Percentiles rank a stretch among this genome's conserved stretches.
Evolutionary conservation across 2,888 invertebrate genomes (phyloP).

Genomic region (Mythimna loreyi): DNA sequence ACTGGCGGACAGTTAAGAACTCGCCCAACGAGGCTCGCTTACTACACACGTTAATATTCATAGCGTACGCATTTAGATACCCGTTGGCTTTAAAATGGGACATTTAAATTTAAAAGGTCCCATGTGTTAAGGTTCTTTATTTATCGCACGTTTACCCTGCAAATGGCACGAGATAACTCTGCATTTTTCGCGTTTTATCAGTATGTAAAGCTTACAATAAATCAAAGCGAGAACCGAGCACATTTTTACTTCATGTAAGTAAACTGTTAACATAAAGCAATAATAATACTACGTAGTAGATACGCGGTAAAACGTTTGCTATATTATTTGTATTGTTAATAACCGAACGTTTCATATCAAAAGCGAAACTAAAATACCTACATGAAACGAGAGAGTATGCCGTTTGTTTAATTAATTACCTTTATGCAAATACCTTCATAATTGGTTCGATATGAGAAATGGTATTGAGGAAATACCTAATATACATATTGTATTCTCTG

Average conservation of each 20-base stretch:
- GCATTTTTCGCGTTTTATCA: constrained; percentile 3
- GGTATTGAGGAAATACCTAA: constrained; percentile 3
- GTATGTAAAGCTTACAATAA: constrained; percentile 13
- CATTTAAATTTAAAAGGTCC: constrained; percentile 48
- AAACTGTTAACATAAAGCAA: constrained; percentile 10
- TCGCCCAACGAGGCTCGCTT: constrained; percentile 33
- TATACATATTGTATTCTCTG: constrained; percentile 27
- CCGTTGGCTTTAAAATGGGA: constrained; percentile 26
- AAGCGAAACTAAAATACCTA: constrained; percentile 31
- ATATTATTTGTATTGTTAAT: constrained; percentile 3
- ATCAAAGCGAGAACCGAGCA: constrained; percentile 1
- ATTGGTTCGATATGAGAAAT: neutral
- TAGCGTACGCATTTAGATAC: constrained; percentile 16
- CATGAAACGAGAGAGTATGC: neutral
- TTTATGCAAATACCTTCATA: neutral
- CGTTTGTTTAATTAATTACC: constrained; percentile 9
- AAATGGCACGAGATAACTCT: constrained; percentile 26
- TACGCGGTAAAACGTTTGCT: constrained; percentile 10
- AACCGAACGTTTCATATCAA: constrained; percentile 6
- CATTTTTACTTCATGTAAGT: neutral
- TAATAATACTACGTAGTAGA: neutral
- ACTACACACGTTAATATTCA: constrained; percentile 35
- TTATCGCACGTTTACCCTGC: constrained; percentile 19
- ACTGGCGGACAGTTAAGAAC: constrained; percentile 25
- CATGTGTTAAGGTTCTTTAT: constrained; percentile 32